These are phyloP conservation scores for Stenotaenia linearis DNA, from an alignment of 2,888 invertebrate genomes.

Conservation along the genomic window DNA sequence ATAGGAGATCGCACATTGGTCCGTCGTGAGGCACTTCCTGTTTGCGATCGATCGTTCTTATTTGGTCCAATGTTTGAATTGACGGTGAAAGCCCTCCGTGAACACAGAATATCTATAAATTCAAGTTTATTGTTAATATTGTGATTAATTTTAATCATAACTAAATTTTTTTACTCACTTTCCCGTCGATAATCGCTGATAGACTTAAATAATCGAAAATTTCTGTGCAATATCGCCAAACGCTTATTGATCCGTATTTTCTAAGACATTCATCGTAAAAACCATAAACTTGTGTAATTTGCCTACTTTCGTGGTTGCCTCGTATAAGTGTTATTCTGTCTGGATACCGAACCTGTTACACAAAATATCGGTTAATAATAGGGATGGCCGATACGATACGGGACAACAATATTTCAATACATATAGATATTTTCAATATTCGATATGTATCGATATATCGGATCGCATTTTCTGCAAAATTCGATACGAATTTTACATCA, in stretches of 20 bases:
- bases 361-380: no score
- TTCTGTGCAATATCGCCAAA: constrained; percentile 99
- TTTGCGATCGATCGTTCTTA: constrained; percentile 95
- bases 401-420: no score
- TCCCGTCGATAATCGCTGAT: constrained; percentile 94
- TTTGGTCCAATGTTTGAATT: constrained; percentile 97
- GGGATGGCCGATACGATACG: no score
- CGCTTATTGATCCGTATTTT: constrained; percentile 96
- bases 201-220: constrained; percentile 96
- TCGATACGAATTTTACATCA: no score
- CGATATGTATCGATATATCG: no score
- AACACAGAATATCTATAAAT: constrained; percentile 87
- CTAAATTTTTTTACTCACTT: constrained; percentile 49
- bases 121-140: neutral
- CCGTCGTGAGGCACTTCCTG: constrained; percentile 98
- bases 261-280: constrained; percentile 98
- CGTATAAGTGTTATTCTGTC: constrained; percentile 96
- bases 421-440: no score
- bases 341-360: constrained; percentile 83
- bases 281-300: constrained; percentile 99
- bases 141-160: neutral
- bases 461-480: no score
- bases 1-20: constrained; percentile 98
- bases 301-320: constrained; percentile 97
- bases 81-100: constrained; percentile 98